A percentile compares a stretch with the other conserved stretches of the same genome.
These are phyloP conservation scores for Nicator chloris DNA, from an alignment of 2,113 vertebrate species.

Conservation along the genomic window DNA sequence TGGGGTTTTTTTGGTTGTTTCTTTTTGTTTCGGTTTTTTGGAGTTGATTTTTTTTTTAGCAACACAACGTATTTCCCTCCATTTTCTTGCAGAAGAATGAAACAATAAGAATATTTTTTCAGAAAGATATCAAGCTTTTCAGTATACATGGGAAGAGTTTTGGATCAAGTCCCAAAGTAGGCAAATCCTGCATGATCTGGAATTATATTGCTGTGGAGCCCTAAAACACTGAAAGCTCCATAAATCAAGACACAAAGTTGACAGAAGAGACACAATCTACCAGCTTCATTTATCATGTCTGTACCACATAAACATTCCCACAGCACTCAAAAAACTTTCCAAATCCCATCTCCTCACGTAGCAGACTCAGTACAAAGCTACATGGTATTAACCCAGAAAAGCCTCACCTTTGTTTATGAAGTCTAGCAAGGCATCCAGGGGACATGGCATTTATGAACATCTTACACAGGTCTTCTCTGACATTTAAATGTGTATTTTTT, in stretches of 20 bases:
- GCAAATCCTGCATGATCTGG: neutral
- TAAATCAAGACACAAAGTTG: conserved; percentile 1
- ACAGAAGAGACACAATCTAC: neutral
- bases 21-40: neutral
- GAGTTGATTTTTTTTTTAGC: neutral
- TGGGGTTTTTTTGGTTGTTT: neutral
- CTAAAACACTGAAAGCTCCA: neutral
- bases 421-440: neutral
- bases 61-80: neutral
- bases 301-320: neutral
- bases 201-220: neutral
- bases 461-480: neutral
- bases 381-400: neutral
- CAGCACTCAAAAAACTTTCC: neutral
- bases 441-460: neutral
- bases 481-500: neutral
- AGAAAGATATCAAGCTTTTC: neutral
- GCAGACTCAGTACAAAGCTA: neutral
- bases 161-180: neutral
- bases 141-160: neutral
- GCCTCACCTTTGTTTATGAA: neutral
- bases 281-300: neutral
- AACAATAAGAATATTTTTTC: neutral
- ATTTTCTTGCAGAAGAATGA: neutral
- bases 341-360: neutral